These are phyloP conservation scores for Acromyrmex heyeri DNA, from an alignment of 1,140 invertebrate species.

Conservation along the genomic window DNA sequence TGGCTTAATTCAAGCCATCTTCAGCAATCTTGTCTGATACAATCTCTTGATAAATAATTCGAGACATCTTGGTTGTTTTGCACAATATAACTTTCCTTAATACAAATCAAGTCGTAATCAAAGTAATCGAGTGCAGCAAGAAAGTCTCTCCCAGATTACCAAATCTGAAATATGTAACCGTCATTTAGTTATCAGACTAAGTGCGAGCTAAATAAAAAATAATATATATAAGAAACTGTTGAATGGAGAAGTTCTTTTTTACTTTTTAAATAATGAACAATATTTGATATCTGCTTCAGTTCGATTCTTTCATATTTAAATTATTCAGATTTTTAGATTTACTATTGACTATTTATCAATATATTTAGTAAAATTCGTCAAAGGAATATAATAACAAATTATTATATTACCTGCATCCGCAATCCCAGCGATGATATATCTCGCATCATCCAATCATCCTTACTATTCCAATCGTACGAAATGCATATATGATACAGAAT, in stretches of 20 bases:
- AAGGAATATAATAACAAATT: not conserved
- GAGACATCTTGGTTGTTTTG: too few relatives aligned
- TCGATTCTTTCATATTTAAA: not conserved
- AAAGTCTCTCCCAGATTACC: too few relatives aligned
- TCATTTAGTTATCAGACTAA: too few relatives aligned
- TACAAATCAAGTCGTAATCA: too few relatives aligned
- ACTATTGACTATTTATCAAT: not conserved
- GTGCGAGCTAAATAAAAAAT: too few relatives aligned
- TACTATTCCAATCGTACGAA: not conserved
- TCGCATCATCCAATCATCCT: not conserved
- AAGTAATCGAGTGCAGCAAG: too few relatives aligned
- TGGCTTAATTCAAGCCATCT: too few relatives aligned
- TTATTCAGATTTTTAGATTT: not conserved
- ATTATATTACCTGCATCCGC: constrained; percentile 3
- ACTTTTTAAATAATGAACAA: not conserved
- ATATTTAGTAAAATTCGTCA: not conserved
- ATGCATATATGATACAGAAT: not conserved
- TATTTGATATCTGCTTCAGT: not conserved
- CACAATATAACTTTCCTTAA: too few relatives aligned
- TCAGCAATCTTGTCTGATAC: too few relatives aligned
- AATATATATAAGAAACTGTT: too few relatives aligned
- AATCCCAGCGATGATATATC: not conserved
- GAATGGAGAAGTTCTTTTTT: not conserved
- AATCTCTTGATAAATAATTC: too few relatives aligned
- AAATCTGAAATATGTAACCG: too few relatives aligned